A percentile compares a stretch with the other conserved stretches of the same genome.
Conservation (phyloP, 2,888 invertebrate species). For the Stenoptilia bipunctidactyla region DNA sequence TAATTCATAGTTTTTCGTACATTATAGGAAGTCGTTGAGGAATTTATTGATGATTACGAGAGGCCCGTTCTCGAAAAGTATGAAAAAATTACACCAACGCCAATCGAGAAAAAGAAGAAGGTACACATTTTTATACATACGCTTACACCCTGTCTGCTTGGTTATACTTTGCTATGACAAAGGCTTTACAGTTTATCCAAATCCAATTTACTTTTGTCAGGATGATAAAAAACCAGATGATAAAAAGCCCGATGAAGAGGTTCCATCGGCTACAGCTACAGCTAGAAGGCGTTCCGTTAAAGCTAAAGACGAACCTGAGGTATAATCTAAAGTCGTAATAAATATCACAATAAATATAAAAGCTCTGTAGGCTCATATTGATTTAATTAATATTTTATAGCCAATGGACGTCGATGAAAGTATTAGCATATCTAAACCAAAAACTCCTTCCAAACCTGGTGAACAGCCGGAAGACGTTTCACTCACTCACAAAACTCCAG, state of each 20-base stretch:
- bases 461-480: constrained; percentile 57
- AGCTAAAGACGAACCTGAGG: constrained; percentile 59
- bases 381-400: constrained; percentile 24
- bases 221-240: constrained; percentile 21
- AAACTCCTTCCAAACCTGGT: constrained; percentile 44
- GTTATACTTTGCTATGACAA: constrained; percentile 4
- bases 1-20: no score
- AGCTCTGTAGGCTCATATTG: no score
- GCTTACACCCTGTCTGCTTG: constrained; percentile 4
- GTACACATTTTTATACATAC: constrained; percentile 28
- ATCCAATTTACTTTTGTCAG: constrained; percentile 15
- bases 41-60: constrained; percentile 79
- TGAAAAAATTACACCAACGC: constrained; percentile 70
- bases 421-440: constrained; percentile 49
- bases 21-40: constrained; percentile 51
- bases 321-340: constrained; percentile 15
- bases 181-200: no score
- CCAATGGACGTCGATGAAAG: constrained; percentile 65
- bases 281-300: constrained; percentile 54
- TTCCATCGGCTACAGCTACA: constrained; percentile 44
- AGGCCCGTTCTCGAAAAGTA: constrained; percentile 80
- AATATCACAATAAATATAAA: not conserved
- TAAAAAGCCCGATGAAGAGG: constrained; percentile 38
- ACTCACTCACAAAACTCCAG: constrained; percentile 61
- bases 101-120: constrained; percentile 63